Percentiles rank a stretch among this genome's conserved stretches.
These are phyloP conservation scores for Galerucella pusilla DNA, from an alignment of 2,888 invertebrate species.

Conservation along the genomic window DNA sequence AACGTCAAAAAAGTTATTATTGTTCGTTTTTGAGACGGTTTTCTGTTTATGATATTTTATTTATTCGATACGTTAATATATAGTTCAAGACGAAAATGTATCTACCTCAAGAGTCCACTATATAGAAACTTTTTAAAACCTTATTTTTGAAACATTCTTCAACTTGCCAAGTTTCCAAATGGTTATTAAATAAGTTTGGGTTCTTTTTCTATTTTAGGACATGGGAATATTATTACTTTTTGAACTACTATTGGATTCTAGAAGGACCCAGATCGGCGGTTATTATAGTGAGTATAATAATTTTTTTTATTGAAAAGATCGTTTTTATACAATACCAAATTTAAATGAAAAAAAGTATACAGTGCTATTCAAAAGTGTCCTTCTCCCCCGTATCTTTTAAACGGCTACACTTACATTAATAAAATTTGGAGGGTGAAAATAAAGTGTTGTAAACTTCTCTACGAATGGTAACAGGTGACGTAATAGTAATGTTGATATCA, in stretches of 20 bases:
- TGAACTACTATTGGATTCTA: slow-evolving; percentile 86
- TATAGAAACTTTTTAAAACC: slow-evolving; percentile 3
- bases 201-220: slow-evolving; percentile 47
- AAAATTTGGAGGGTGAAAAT: too few species aligned
- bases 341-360: too few species aligned
- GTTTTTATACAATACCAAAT: not conserved
- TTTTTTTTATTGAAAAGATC: slow-evolving; percentile 12
- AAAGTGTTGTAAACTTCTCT: too few species aligned
- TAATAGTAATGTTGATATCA: too few species aligned
- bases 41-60: not conserved
- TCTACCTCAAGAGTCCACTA: not conserved
- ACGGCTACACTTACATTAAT: too few species aligned
- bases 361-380: too few species aligned
- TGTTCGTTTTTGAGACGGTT: too few species aligned
- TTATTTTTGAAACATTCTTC: not conserved
- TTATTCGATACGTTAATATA: not conserved
- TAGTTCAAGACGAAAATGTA: not conserved
- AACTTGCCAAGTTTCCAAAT: not conserved
- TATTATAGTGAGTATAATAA: slow-evolving; percentile 74
- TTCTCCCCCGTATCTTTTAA: too few species aligned
- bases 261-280: slow-evolving; percentile 87
- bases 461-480: too few species aligned
- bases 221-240: slow-evolving; percentile 89
- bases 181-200: slow-evolving; percentile 30
- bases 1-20: too few species aligned